phyloP scores from a whole-genome alignment of 2,113 vertebrate genomes.

The Mustelus asterias region DNA sequence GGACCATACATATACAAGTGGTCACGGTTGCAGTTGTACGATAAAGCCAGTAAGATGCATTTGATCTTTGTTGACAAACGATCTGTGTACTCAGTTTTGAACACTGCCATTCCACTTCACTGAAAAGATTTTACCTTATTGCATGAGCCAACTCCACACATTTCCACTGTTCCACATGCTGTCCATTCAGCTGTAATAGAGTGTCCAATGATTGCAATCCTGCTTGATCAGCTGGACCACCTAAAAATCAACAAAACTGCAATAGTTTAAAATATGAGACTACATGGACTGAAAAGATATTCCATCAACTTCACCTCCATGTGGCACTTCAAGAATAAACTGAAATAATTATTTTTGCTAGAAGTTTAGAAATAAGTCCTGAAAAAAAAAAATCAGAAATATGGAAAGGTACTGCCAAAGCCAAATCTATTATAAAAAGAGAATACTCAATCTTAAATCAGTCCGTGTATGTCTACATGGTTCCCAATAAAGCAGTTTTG shows the following conservation, averaged over 20 bases:
- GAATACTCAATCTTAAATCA: background rate
- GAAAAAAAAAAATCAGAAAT: background rate
- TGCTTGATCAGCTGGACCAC: conserved; percentile 83
- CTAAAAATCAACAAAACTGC: conserved; percentile 48
- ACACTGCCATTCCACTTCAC: background rate
- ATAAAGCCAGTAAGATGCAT: background rate
- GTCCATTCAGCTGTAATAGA: conserved; percentile 80
- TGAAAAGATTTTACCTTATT: conserved; percentile 66
- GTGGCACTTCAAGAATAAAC: background rate
- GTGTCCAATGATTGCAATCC: conserved; percentile 86
- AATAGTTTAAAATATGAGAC: background rate
- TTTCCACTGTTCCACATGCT: conserved; percentile 89
- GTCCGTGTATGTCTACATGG: background rate
- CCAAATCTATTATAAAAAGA: background rate
- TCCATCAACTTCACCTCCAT: background rate
- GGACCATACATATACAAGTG: background rate
- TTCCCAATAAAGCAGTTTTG: background rate
- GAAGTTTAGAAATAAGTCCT: background rate
- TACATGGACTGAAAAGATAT: background rate
- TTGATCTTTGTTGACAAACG: background rate
- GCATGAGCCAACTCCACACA: conserved; percentile 86
- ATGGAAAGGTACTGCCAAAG: background rate
- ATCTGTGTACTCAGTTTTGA: background rate
- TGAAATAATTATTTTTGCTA: background rate
- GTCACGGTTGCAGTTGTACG: background rate